phyloP scores from a whole-genome alignment of 2,888 invertebrate species.

The Xanthorhoe designata region DNA sequence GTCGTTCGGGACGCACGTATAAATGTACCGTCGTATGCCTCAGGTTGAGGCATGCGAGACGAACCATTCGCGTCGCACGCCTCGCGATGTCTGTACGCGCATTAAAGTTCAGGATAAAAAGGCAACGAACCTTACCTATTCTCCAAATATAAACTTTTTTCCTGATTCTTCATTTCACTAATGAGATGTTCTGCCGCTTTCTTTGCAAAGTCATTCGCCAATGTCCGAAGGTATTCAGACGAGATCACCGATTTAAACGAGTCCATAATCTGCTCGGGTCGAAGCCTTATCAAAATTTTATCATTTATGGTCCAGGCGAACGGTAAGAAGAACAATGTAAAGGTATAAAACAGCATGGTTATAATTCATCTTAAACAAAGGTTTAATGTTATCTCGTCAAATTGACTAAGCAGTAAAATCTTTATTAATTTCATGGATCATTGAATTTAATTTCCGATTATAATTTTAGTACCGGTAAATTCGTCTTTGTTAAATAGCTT shows the following conservation, averaged over 20 bases:
- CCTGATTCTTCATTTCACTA: constrained; percentile 50
- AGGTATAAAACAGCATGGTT: constrained; percentile 7
- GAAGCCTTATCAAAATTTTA: constrained; percentile 49
- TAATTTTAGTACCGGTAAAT: neutral
- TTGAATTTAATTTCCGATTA: constrained; percentile 10
- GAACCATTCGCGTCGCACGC: no score
- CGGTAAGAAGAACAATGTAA: neutral
- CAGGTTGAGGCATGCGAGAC: no score
- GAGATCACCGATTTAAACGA: constrained; percentile 54
- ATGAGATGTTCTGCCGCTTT: constrained; percentile 56
- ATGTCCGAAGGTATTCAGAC: constrained; percentile 51
- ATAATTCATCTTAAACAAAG: constrained; percentile 6
- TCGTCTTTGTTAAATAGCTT: neutral
- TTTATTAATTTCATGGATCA: constrained; percentile 19
- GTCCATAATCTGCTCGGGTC: constrained; percentile 52
- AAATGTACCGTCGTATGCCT: no score
- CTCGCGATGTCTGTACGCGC: no score
- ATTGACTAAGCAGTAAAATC: constrained; percentile 6
- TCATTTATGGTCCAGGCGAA: constrained; percentile 12
- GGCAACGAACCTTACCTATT: constrained; percentile 1
- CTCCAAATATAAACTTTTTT: constrained; percentile 20
- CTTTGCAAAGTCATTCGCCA: constrained; percentile 56
- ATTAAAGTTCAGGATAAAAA: neutral
- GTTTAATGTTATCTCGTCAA: neutral
- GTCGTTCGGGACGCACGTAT: no score